Evolutionary conservation across 1,140 invertebrate genomes (phyloP).

Genomic region (Cepaea nemoralis): DNA sequence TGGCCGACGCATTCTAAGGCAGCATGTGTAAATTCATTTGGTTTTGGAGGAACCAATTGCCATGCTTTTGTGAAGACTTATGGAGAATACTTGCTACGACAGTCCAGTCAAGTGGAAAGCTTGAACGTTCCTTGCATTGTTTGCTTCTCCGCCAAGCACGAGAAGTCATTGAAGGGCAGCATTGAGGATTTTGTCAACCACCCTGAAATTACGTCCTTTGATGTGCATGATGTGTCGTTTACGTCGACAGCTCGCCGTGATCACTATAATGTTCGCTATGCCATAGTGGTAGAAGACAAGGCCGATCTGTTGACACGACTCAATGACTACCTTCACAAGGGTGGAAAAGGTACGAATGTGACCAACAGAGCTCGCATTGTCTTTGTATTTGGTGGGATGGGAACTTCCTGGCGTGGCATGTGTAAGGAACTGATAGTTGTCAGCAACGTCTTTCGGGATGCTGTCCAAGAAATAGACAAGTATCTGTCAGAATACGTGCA

Average conservation of each 20-base stretch:
- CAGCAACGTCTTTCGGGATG: constrained; percentile 37
- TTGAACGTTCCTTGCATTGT: constrained; percentile 26
- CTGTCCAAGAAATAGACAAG: constrained; percentile 48
- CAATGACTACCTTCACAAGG: constrained; percentile 2
- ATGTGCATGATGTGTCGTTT: no score
- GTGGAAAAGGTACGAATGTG: background rate
- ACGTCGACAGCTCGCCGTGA: no score
- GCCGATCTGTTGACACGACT: constrained; percentile 25
- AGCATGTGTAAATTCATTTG: no score
- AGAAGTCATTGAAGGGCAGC: constrained; percentile 39
- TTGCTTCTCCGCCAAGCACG: constrained; percentile 40
- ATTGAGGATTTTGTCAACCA: no score
- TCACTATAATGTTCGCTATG: no score
- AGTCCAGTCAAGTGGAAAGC: background rate
- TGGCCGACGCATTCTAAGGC: no score
- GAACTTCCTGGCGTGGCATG: constrained; percentile 55
- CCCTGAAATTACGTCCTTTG: no score
- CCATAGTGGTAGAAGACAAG: constrained; percentile 36
- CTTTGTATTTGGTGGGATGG: constrained; percentile 61
- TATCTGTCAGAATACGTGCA: constrained; percentile 40
- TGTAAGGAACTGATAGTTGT: constrained; percentile 45
- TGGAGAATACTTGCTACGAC: no score
- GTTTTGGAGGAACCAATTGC: constrained; percentile 63
- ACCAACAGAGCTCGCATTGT: constrained; percentile 36
- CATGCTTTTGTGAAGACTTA: no score